Percentiles rank a stretch among this genome's conserved stretches.
These are phyloP conservation scores for Mythimna albipuncta DNA, from an alignment of 2,888 invertebrate species.

Conservation along the genomic window DNA sequence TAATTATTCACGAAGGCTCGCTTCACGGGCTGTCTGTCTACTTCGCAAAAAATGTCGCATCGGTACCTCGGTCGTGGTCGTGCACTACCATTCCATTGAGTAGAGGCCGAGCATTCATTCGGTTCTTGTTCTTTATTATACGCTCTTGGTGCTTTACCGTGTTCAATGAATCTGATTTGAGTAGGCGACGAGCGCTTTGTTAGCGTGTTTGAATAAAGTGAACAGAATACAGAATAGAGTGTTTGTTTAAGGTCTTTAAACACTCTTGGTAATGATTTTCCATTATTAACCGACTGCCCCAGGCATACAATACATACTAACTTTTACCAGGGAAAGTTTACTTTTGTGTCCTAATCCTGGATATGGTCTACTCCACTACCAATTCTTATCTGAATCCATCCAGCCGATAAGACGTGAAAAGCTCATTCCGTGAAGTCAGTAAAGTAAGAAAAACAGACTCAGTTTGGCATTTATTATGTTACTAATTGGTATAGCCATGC, in stretches of 20 bases:
- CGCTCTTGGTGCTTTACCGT: constrained; percentile 27
- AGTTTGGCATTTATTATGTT: too few relatives aligned
- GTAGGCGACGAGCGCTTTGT: constrained; percentile 23
- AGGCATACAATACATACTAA: too few relatives aligned
- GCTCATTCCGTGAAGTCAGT: too few relatives aligned
- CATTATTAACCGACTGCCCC: too few relatives aligned
- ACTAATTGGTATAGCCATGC: constrained; percentile 72
- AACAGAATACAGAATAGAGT: background rate
- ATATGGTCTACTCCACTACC: too few relatives aligned
- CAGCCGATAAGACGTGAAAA: too few relatives aligned
- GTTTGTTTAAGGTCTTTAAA: background rate
- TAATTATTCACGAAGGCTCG: constrained; percentile 88
- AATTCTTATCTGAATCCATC: too few relatives aligned
- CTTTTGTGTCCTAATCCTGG: too few relatives aligned
- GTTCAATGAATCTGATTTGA: constrained; percentile 48
- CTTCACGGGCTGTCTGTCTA: constrained; percentile 75
- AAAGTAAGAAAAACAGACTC: too few relatives aligned
- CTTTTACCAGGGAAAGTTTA: too few relatives aligned
- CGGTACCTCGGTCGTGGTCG: constrained; percentile 57
- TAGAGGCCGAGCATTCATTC: constrained; percentile 37
- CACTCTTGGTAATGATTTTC: constrained; percentile 12
- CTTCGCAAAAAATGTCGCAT: constrained; percentile 76
- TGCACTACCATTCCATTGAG: constrained; percentile 61
- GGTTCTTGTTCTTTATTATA: constrained; percentile 45
- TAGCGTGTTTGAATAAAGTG: background rate